Conservation (phyloP, 1,140 invertebrate genomes). For the Steinernema feltiae region DNA sequence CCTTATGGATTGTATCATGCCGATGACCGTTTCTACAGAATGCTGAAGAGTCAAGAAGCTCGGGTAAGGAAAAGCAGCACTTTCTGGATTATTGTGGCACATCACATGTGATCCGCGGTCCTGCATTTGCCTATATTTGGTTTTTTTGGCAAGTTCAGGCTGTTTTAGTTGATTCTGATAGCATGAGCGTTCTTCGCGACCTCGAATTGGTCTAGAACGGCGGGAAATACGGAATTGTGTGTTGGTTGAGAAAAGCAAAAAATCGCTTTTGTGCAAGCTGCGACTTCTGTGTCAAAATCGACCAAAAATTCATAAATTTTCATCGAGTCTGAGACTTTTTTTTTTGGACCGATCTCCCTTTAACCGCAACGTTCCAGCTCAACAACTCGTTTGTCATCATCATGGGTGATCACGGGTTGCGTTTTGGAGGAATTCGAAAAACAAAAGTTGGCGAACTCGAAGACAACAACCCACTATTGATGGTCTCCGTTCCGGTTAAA, state of each 20-base stretch:
- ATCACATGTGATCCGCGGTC: not conserved
- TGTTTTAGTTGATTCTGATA: too few relatives aligned
- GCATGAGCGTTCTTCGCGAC: too few relatives aligned
- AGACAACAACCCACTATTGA: conserved; percentile 24
- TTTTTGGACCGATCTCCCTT: not conserved
- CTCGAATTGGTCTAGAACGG: too few relatives aligned
- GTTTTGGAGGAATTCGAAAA: not conserved
- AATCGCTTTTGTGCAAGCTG: too few relatives aligned
- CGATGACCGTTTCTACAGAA: conserved; percentile 20
- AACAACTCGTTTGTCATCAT: conserved; percentile 31
- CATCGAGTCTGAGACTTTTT: not conserved
- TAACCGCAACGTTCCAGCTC: conserved; percentile 18
- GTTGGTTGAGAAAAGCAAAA: too few relatives aligned
- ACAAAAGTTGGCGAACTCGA: conserved; percentile 26
- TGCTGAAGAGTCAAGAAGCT: conserved; percentile 13
- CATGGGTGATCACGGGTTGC: conserved; percentile 29
- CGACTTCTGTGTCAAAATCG: too few relatives aligned
- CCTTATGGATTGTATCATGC: conserved; percentile 1
- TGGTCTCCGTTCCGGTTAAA: conserved; percentile 27
- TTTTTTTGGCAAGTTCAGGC: not conserved
- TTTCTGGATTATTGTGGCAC: not conserved
- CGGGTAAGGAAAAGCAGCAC: too few relatives aligned
- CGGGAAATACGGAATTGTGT: too few relatives aligned
- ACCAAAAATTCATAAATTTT: not conserved
- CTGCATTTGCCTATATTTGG: not conserved